phyloP scores from a whole-genome alignment of 2,888 invertebrate genomes.

The Himalopsyche japonica region DNA sequence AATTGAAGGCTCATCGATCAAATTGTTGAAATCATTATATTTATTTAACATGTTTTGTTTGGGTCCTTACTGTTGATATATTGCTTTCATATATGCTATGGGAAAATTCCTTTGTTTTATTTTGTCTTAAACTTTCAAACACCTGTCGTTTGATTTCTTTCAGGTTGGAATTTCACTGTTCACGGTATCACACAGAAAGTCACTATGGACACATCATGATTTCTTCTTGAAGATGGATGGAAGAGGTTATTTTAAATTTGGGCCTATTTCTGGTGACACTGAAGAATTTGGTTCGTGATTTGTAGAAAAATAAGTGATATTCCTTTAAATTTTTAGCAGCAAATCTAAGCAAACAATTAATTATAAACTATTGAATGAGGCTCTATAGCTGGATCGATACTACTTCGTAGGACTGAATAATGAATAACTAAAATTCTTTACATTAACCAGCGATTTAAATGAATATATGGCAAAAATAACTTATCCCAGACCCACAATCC shows the following conservation, averaged over 20 bases:
- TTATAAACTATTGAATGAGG: not conserved
- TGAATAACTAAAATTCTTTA: too few species aligned
- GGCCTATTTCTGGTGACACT: constrained; percentile 81
- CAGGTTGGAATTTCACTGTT: constrained; percentile 86
- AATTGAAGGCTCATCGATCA: too few species aligned
- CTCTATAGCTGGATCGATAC: not conserved
- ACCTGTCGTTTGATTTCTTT: constrained; percentile 16
- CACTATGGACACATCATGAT: constrained; percentile 97
- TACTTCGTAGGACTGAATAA: not conserved
- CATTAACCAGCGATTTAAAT: too few species aligned
- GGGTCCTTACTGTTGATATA: too few species aligned
- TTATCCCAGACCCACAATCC: too few species aligned
- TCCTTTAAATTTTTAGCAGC: not conserved
- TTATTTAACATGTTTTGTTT: too few species aligned
- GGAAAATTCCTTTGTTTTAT: too few species aligned
- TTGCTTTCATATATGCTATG: too few species aligned
- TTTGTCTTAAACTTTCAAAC: not conserved
- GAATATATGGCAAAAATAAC: too few species aligned
- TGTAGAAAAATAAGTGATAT: not conserved
- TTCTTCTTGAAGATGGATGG: constrained; percentile 96
- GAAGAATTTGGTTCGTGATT: constrained; percentile 92
- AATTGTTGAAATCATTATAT: too few species aligned
- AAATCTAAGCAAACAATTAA: not conserved
- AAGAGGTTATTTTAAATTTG: constrained; percentile 86
- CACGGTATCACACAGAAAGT: constrained; percentile 96